Conservation (phyloP, 2,888 invertebrate genomes). For the Leptinotarsa juncta region DNA sequence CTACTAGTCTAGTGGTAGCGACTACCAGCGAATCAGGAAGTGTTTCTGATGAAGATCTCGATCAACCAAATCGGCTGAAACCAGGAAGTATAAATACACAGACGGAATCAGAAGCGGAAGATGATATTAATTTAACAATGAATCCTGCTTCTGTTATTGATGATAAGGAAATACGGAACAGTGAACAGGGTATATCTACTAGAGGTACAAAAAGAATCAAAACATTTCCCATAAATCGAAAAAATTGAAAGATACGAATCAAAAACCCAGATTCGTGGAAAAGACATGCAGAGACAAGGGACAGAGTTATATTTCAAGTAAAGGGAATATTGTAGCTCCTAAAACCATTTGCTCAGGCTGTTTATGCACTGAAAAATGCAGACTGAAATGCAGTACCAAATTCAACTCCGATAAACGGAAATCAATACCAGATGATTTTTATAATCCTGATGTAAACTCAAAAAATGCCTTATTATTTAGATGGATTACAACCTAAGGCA, state of each 20-base stretch:
- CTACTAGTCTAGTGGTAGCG: background rate
- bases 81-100: background rate
- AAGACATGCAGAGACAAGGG: constrained; percentile 18
- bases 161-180: constrained; percentile 4
- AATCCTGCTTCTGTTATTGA: background rate
- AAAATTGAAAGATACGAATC: constrained; percentile 1
- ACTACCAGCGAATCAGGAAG: background rate
- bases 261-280: constrained; percentile 14
- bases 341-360: background rate
- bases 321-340: constrained; percentile 1
- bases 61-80: background rate
- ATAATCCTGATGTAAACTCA: constrained; percentile 27
- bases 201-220: constrained; percentile 4
- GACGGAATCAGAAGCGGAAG: constrained; percentile 1
- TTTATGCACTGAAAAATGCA: constrained; percentile 24
- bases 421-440: constrained; percentile 25
- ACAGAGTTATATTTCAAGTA: constrained; percentile 16
- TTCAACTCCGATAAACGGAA: constrained; percentile 10
- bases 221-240: constrained; percentile 6
- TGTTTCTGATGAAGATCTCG: constrained; percentile 1
- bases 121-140: background rate
- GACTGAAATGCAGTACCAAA: constrained; percentile 22
- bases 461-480: constrained; percentile 32
- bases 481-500: constrained; percentile 22
- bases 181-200: background rate